phyloP scores from a whole-genome alignment of 2,113 vertebrate species.

The Chaetura pelagica region DNA sequence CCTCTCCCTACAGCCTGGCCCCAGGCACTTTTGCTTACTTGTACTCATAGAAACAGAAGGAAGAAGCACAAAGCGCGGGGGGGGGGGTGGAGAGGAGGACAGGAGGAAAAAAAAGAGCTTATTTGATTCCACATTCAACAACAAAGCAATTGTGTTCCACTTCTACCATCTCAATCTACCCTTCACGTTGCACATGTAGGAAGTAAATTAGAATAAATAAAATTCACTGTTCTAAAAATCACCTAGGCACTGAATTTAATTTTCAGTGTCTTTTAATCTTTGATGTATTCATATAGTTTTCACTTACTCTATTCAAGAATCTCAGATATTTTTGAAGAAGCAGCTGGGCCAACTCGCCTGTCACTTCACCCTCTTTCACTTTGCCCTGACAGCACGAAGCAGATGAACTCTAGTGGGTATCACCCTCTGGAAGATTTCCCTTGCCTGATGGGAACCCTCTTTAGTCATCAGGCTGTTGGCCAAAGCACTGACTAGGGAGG shows the following conservation, averaged over 20 bases:
- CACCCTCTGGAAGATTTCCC: slow-evolving; percentile 58
- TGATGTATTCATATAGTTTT: slow-evolving; percentile 15
- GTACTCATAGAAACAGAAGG: neutral
- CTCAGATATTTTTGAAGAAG: slow-evolving; percentile 52
- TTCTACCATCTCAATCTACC: neutral
- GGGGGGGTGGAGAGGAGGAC: neutral
- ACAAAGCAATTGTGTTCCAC: neutral
- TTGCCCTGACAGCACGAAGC: slow-evolving; percentile 39
- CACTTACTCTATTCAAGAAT: neutral
- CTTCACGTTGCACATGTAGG: neutral
- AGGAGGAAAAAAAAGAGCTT: neutral
- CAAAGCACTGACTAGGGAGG: slow-evolving; percentile 28
- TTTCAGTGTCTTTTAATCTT: slow-evolving; percentile 31
- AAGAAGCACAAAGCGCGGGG: neutral
- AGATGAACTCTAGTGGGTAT: slow-evolving; percentile 56
- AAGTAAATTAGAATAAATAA: neutral
- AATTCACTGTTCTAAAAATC: neutral
- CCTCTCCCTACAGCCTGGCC: neutral
- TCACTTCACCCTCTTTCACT: slow-evolving; percentile 33
- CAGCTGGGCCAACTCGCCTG: slow-evolving; percentile 55
- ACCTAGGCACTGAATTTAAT: neutral
- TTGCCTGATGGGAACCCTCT: slow-evolving; percentile 59
- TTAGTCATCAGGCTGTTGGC: slow-evolving; percentile 47
- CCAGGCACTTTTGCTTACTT: neutral
- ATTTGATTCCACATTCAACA: neutral